Evolutionary conservation across 2,113 vertebrate species (phyloP).

Genomic region (Bostrychus sinensis): DNA sequence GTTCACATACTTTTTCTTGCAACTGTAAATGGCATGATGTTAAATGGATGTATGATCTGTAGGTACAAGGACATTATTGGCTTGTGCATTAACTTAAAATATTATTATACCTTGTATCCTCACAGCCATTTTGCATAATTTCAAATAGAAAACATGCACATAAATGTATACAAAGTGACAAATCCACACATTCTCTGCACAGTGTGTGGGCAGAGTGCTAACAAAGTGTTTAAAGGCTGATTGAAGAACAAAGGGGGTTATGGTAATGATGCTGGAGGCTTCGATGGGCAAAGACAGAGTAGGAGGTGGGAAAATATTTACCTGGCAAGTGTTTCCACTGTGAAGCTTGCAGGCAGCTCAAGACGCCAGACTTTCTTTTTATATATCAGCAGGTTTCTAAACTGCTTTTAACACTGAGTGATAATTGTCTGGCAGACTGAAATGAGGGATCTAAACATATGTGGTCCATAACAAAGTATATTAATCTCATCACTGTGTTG

Average conservation of each 20-base stretch:
- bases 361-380: constrained; percentile 20
- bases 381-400: constrained; percentile 21
- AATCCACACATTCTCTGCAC: not conserved
- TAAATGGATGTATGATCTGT: constrained; percentile 33
- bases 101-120: constrained; percentile 16
- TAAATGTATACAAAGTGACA: constrained; percentile 11
- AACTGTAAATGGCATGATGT: constrained; percentile 11
- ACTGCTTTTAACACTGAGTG: constrained; percentile 17
- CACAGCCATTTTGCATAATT: not conserved
- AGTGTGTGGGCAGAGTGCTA: constrained; percentile 1
- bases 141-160: constrained; percentile 3
- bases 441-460: too few species aligned
- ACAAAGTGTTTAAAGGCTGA: constrained; percentile 32
- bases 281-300: constrained; percentile 1
- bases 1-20: too few species aligned
- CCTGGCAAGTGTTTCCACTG: constrained; percentile 20
- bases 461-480: too few species aligned
- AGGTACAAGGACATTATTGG: constrained; percentile 43
- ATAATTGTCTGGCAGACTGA: not conserved
- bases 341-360: constrained; percentile 36
- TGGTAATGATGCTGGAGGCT: constrained; percentile 19
- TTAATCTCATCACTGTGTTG: too few species aligned
- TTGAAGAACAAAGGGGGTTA: constrained; percentile 50
- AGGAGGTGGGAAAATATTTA: constrained; percentile 33
- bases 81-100: constrained; percentile 21